Evolutionary conservation across 2,888 invertebrate species (phyloP), one percentile per base, ranked within the genome.

Genomic region (Creontiades dilutus): DNA sequence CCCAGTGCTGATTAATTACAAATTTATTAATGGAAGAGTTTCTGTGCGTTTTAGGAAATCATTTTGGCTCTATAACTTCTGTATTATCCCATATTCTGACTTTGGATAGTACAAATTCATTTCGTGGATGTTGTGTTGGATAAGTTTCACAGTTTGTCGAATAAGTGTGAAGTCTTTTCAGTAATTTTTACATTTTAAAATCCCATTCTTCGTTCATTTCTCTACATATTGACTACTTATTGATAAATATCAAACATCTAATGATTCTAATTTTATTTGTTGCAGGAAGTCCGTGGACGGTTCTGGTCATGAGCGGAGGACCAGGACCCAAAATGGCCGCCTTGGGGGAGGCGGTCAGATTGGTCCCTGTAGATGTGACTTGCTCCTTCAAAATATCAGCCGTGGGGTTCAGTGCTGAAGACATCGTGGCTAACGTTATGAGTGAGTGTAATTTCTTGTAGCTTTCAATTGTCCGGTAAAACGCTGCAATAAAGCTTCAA

Each of bases 231-330:
- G 52, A 5, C 37, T 52, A 52, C 3, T 52, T 12, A 52, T n/a
- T n/a, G n/a, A n/a, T n/a, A n/a, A n/a, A n/a, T n/a, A n/a, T 7
- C 52, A 52, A 37, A 2, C 37, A 37, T 37, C 37, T 37, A 37
- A 37, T 37, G 3, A 37, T 37, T 37, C 12, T 68, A 0, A 11
- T 68, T 12, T 88, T 52, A 16, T 37, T 47, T 88, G 88, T 88
- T 88, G 88, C 94, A 98, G 98, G 98, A 92, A 98, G 98, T 94
- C 98, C 98, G 94, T 98, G 98, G 98, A 96, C 96, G 94, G 97
- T 98, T 93, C 96, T 96, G 94, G 97, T 98, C 93, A 91, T 91
- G 91, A 92, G 93, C 91, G 91, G 92, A 93, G 95, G 95, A 93
- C 93, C 94, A 92, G 93, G 93, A 85, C 95, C 95, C 92, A 95